A percentile compares a stretch with the other conserved stretches of the same genome.
Conservation (phyloP, 2,113 vertebrate genomes). For the Pavo muticus region DNA sequence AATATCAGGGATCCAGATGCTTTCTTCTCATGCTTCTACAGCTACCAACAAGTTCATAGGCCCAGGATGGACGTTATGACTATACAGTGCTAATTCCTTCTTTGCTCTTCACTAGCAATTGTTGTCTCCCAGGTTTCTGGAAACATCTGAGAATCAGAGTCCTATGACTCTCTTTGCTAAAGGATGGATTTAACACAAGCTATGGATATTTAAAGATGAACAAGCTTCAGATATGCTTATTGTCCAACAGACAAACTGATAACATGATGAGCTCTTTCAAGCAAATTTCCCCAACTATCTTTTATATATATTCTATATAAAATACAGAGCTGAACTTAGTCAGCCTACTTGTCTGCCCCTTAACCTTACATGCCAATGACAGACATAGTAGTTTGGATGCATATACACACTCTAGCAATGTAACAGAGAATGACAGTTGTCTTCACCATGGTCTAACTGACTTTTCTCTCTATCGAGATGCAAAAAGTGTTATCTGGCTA, state of each 20-base stretch:
- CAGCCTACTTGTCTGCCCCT: neutral
- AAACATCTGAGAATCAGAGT: neutral
- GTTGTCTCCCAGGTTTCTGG: neutral
- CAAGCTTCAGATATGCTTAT: neutral
- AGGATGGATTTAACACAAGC: neutral
- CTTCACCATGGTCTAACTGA: neutral
- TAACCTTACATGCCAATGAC: neutral
- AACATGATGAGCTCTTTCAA: neutral
- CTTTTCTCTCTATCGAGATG: neutral
- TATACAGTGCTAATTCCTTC: neutral
- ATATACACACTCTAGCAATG: neutral
- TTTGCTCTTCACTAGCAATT: neutral
- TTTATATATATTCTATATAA: neutral
- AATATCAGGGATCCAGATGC: neutral
- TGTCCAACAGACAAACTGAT: neutral
- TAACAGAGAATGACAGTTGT: neutral
- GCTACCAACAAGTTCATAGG: neutral
- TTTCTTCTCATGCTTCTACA: neutral
- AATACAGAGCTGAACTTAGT: accelerated
- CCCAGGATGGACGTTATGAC: neutral
- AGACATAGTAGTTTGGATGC: neutral
- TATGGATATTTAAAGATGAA: neutral
- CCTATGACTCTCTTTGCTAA: neutral
- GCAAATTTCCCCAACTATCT: neutral
- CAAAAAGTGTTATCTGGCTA: neutral